Conservation (phyloP, 2,888 invertebrate species). For the Onthophagus sagittarius region DNA sequence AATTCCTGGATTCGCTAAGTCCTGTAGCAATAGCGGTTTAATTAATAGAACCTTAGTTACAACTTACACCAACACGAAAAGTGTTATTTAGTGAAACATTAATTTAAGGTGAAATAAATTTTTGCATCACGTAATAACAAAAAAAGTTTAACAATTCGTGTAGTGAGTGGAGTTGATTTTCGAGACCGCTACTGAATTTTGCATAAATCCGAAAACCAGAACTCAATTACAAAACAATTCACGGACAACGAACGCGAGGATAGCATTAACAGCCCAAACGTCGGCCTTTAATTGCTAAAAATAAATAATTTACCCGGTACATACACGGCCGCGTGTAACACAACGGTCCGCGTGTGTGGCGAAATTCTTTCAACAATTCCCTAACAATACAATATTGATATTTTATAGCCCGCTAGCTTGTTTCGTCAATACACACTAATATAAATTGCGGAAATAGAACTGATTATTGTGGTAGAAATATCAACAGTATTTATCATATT, state of each 20-base stretch:
- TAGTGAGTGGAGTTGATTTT: neutral
- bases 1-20: neutral
- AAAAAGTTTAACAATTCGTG: neutral
- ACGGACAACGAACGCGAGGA: neutral
- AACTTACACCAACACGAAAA: no score
- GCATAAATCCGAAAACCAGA: neutral
- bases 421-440: neutral
- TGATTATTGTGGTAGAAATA: no score
- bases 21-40: neutral
- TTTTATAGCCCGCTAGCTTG: neutral
- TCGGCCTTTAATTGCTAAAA: neutral
- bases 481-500: no score
- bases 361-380: neutral
- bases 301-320: neutral
- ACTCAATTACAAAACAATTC: neutral
- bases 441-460: no score
- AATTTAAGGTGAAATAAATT: neutral
- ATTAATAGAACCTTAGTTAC: neutral
- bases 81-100: neutral
- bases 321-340: neutral
- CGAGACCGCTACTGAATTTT: neutral
- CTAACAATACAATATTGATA: neutral
- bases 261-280: neutral
- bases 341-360: neutral
- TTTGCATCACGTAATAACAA: neutral